Base-by-base conservation (phyloP, 2,888 invertebrate species). In the Dermolepida albohirtum region DNA sequence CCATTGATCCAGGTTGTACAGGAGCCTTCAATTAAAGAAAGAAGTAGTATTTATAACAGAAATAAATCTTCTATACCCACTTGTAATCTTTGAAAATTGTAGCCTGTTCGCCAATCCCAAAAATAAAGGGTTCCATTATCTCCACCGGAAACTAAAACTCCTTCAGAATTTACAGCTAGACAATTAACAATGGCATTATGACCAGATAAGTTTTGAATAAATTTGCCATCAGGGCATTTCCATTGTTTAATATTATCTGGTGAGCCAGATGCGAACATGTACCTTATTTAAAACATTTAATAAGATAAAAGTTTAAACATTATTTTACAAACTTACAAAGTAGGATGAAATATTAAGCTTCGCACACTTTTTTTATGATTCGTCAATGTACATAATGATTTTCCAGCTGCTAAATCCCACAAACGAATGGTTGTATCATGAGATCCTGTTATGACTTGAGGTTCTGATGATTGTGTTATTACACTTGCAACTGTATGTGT, bases 71-170 rank as follows among this genome's bases (percentile, higher is more conserved):
- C 14, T 34, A 11, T 54, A n/a, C 16, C 16, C 70, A 89, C 91
- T 86, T 94, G 93, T 70, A 94, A 85, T 68, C 95, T 87, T 84
- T 99, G 99, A 86, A 98, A 99, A 85, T 99, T 99, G 80, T 98
- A 98, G 0, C 98, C 99, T 0, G 98, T 98, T 77, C 95, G 88
- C 98, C 98, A 99, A 82, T 99, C 99, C 98, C 98, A 99, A 78
- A 95, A 93, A 82, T 94, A 92, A 87, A 99, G 88, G 0, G 97
- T 96, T 0, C 99, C 99, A 81, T 99, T 99, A 81, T 99, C 98
- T 17, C 96, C 98, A 2, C 98, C 99, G 5, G 98, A 98, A 1
- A 98, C 97, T 2, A 99, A 85, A 10, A 98, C 98, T 0, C 97
- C 96, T 78, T 97, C 98, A 0, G 92, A 88, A 85, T 98, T 99